These are phyloP conservation scores for Poeciliopsis infans DNA, from an alignment of 2,797 vertebrate species.

Conservation along the genomic window DNA sequence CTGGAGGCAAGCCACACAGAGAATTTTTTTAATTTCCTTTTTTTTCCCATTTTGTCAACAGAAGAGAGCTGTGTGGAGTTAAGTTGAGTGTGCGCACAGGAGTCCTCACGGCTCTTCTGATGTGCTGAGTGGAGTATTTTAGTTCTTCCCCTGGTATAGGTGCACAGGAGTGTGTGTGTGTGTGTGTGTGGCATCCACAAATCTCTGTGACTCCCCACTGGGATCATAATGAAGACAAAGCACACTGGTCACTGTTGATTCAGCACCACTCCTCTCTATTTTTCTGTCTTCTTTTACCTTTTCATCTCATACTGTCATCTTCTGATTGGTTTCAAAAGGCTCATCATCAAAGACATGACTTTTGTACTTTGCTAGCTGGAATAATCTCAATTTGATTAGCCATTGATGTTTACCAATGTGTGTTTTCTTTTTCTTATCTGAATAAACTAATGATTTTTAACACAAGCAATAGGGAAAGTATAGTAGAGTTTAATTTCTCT, in stretches of 20 bases:
- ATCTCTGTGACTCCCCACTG: constrained; percentile 79
- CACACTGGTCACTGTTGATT: constrained; percentile 92
- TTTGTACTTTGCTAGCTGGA: background rate
- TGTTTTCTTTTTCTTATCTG: constrained; percentile 4
- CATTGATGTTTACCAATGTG: background rate
- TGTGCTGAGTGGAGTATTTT: constrained; percentile 91
- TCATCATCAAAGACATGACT: constrained; percentile 9
- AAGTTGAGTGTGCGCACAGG: constrained; percentile 44
- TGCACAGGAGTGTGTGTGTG: constrained; percentile 32
- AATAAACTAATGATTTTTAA: constrained; percentile 7
- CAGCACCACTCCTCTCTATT: constrained; percentile 77
- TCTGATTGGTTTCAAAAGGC: constrained; percentile 24
- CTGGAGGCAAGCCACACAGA: constrained; percentile 9
- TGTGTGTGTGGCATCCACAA: constrained; percentile 55
- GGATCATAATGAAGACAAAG: constrained; percentile 94
- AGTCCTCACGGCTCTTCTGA: constrained; percentile 87
- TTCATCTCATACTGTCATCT: constrained; percentile 50
- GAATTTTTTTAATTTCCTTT: background rate
- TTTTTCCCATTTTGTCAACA: constrained; percentile 49
- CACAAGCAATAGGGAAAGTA: constrained; percentile 10
- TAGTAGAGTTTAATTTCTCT: constrained; percentile 48
- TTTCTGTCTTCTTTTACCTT: constrained; percentile 28
- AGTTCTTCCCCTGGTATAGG: constrained; percentile 79
- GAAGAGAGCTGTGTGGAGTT: constrained; percentile 18
- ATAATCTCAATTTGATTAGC: background rate